phyloP scores from a whole-genome alignment of 2,888 invertebrate species.

The Tinea pellionella region DNA sequence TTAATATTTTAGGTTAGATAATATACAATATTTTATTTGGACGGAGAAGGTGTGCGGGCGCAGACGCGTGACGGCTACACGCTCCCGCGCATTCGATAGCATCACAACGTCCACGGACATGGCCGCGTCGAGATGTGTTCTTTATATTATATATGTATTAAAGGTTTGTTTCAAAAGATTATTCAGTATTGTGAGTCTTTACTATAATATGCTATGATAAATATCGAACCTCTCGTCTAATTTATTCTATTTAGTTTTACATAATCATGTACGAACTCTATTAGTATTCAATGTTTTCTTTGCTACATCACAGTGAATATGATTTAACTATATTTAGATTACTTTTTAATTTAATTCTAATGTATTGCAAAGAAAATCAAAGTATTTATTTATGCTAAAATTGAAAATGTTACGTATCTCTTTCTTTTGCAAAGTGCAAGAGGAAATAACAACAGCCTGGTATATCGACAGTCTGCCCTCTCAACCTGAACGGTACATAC shows the following conservation, averaged over 20 bases:
- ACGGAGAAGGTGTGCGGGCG: conserved; percentile 28
- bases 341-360: too few species aligned
- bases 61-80: conserved; percentile 35
- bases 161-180: conserved; percentile 9
- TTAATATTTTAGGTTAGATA: conserved; percentile 22
- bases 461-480: too few species aligned
- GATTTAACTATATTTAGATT: too few species aligned
- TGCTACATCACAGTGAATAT: too few species aligned
- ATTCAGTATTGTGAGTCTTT: neutral
- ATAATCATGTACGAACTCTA: too few species aligned
- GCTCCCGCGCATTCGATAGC: conserved; percentile 32
- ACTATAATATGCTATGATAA: neutral
- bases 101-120: conserved; percentile 23
- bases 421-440: too few species aligned
- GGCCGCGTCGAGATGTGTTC: conserved; percentile 13
- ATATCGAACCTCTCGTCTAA: neutral
- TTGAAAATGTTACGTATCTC: too few species aligned
- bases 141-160: conserved; percentile 14
- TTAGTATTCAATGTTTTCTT: too few species aligned
- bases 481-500: too few species aligned
- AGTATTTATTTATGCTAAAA: too few species aligned
- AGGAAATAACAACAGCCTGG: too few species aligned
- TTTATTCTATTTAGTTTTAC: neutral
- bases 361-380: too few species aligned
- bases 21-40: conserved; percentile 23